These are phyloP conservation scores for Eriocheir sinensis DNA, from an alignment of 1,140 invertebrate species.

Conservation along the genomic window DNA sequence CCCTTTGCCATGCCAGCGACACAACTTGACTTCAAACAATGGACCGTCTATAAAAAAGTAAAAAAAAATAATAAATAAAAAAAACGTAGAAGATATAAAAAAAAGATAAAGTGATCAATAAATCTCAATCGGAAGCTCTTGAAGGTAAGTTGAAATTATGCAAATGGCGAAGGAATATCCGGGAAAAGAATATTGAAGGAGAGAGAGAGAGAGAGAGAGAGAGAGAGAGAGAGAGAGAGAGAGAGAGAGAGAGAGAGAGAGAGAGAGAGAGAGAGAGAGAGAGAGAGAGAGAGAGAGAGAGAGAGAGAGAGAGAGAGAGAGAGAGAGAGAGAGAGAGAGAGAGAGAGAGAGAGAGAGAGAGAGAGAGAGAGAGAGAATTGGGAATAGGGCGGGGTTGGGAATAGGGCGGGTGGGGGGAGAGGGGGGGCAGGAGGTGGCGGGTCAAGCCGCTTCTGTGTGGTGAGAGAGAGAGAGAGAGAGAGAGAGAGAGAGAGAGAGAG, in stretches of 20 bases:
- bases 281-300: no score
- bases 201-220: neutral
- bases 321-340: no score
- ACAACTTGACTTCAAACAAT: neutral
- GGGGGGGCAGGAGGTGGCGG: neutral
- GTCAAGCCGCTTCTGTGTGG: no score
- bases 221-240: no score
- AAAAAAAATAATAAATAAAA: neutral
- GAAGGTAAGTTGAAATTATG: slow-evolving; percentile 61
- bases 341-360: no score
- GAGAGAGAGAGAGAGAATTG: no score
- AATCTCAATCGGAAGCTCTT: slow-evolving; percentile 65
- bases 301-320: no score
- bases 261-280: no score
- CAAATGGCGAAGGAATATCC: slow-evolving; percentile 43
- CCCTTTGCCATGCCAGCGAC: neutral
- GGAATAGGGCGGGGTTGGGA: no score
- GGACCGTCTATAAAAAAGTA: neutral
- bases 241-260: no score
- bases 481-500: neutral
- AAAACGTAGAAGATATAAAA: neutral
- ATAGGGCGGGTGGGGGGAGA: neutral
- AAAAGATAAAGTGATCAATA: neutral
- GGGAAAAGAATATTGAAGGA: no score
- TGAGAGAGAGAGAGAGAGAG: no score